Base-by-base conservation (phyloP, 2,888 invertebrate genomes). In the Diaperis boleti region DNA sequence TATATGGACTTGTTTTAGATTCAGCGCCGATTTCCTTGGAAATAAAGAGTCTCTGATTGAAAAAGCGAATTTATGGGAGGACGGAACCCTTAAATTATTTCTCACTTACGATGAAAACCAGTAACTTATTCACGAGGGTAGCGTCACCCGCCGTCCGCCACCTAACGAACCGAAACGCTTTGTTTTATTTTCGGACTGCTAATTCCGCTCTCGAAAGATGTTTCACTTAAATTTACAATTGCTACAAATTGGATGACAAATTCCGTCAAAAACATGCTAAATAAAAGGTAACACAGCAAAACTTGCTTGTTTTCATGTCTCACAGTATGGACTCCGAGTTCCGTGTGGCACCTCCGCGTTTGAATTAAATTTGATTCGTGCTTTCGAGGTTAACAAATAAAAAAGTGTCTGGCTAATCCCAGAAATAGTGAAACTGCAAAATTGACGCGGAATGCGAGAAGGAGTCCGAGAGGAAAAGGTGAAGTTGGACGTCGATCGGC, bases 1-100 rank as follows among this genome's bases (percentile, higher is more conserved):
- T 69, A 67, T 69, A 69, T 69, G 66, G 62, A 56, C 45, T 63
- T 66, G 66, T 67, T 67, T 66, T 67, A 64, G 63, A 65, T 64
- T 63, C 65, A 52, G 55, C 50, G 56, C 26, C 57, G 55, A 62
- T 65, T 62, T 50, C 11, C 22, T 31, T 42, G 54, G 22, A 62
- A 65, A 65, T 65, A 62, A 50, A 62, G 59, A 50, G 41, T 15
- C 39, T 49, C 56, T 56, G 59, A 59, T 59, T 59, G 59, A 59
- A 49, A 59, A 59, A 47, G 49, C 39, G 59, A 59, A 59, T 59
- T 59, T 59, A 59, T 59, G 41, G n/a, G 49, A 31, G 18, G 49
- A 49, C 31, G 11, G 5, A 15, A 29, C 35, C 45, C 22, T 56
- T 55, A 55, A 55, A 55, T 42, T 55, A 55, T 55, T 41, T 33